Evolutionary conservation across 2,113 vertebrate genomes (phyloP), one percentile per base, ranked within the genome.

Genomic region (Cyanoramphus novaezelandiae): DNA sequence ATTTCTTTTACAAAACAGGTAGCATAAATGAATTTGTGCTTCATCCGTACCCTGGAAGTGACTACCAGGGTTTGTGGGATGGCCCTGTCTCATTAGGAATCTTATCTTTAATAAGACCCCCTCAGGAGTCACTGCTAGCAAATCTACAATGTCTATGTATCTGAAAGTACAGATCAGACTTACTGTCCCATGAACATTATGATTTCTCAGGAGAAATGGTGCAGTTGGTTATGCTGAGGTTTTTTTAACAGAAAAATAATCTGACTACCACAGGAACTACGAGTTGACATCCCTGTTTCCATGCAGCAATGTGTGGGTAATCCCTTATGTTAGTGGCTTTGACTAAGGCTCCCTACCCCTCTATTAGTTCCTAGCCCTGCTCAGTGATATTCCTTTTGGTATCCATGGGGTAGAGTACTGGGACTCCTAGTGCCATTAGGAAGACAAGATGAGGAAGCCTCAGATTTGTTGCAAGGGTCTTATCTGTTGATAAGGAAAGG

Each of bases 231-330:
- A 35, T 9, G 13, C 3, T 13, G 27, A 28, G 31, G 2, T 3
- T 35, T 67, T 35, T 59, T 46, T 24, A n/a, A 9, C 13, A 28
- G 18, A 65, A 69, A 85, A 16, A 3, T 6, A 33, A 41, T 35
- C 25, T 60, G 52, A 33, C 28, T 67, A 33, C 29, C 18, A 27
- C 12, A 55, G 59, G 23, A 71, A 50, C 44, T 43, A 49, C 7
- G 28, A 19, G 43, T 43, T 50, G 68, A 7, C 8, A 6, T 28
- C 23, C 28, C 59, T 9, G 11, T 60, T 8, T 68, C 64, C 17
- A 12, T 0, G 0, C 5, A 63, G 53, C 7, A 28, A 0, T 10
- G 24, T 55, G 18, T 17, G 16, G 8, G 4, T 41, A 17, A 20
- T 6, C 5, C 27, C 23, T 82, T 31, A 9, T 3, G 6, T 7